These are phyloP conservation scores for Catalaphyllia jardinei DNA, from an alignment of 64 coral and sea anemone genomes.

Conservation along the genomic window DNA sequence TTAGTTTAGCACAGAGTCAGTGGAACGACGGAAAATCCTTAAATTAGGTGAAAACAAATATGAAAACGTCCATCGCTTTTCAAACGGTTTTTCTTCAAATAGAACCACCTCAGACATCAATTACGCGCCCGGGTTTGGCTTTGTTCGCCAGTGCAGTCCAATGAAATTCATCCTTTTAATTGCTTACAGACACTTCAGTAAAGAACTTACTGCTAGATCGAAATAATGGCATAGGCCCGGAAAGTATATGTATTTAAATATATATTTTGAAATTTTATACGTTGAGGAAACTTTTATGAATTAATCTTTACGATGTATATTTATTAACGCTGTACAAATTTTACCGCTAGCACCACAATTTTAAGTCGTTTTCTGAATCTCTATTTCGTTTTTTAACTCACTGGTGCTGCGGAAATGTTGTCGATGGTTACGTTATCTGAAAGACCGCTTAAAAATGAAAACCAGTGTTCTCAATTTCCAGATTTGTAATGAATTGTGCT, in stretches of 20 bases:
- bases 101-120: conserved; percentile 45
- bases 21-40: conserved; percentile 30
- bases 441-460: conserved; percentile 26
- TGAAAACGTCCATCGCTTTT: conserved; percentile 44
- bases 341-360: conserved; percentile 50
- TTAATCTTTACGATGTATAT: conserved; percentile 56
- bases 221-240: conserved; percentile 47
- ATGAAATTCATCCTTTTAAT: conserved; percentile 54
- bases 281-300: conserved; percentile 80
- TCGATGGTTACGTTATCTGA: conserved; percentile 36
- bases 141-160: conserved; percentile 36
- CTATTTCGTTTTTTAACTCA: conserved; percentile 39
- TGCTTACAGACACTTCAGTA: conserved; percentile 44
- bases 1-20: conserved; percentile 49
- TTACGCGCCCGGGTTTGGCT: conserved; percentile 43
- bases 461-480: conserved; percentile 37
- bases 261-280: conserved; percentile 88
- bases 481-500: conserved; percentile 74
- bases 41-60: conserved; percentile 51
- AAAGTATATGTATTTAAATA: conserved; percentile 66
- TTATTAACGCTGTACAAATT: conserved; percentile 55
- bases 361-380: conserved; percentile 56
- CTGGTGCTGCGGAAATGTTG: conserved; percentile 44
- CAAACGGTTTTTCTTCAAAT: conserved; percentile 70
- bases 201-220: conserved; percentile 38